Conservation (phyloP, 64 coral and sea anemone genomes). For the Stichodactyla helianthus region DNA sequence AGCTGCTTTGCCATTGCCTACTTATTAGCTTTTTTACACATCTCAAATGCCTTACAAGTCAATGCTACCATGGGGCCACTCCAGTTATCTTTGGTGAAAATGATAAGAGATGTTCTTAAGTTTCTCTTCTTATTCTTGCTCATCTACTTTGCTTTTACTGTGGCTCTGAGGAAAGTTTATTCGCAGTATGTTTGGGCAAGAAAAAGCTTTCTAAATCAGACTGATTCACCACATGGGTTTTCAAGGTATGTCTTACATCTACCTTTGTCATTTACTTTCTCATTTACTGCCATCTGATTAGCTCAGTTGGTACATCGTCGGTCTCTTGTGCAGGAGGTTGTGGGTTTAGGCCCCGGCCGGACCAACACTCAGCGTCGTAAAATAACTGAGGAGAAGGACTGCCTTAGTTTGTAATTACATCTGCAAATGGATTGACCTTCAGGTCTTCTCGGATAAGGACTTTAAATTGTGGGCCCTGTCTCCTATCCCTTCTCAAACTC, state of each 20-base stretch:
- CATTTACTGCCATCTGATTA: no score
- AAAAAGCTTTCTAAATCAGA: slow-evolving; percentile 27
- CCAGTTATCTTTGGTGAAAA: slow-evolving; percentile 59
- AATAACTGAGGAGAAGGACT: no score
- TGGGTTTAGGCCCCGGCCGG: no score
- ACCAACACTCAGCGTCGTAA: no score
- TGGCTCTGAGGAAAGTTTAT: slow-evolving; percentile 73
- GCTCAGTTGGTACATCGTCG: no score
- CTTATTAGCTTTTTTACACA: slow-evolving; percentile 52
- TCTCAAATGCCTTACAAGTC: slow-evolving; percentile 68
- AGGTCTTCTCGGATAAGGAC: no score
- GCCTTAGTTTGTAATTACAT: no score
- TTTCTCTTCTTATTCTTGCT: slow-evolving; percentile 80
- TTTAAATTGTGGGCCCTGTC: no score
- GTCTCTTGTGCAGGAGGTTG: no score
- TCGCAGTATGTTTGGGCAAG: slow-evolving; percentile 68
- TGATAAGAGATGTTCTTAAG: slow-evolving; percentile 74
- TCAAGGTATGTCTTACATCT: slow-evolving; percentile 43
- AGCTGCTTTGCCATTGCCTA: slow-evolving; percentile 58
- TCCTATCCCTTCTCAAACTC: neutral
- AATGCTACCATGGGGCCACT: slow-evolving; percentile 62
- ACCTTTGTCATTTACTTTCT: neutral
- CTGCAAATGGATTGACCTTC: no score
- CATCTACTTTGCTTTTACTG: slow-evolving; percentile 64
- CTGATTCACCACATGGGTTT: slow-evolving; percentile 40